These are phyloP conservation scores for Orthonevra nobilis DNA, from an alignment of 2,888 invertebrate genomes.

Conservation along the genomic window DNA sequence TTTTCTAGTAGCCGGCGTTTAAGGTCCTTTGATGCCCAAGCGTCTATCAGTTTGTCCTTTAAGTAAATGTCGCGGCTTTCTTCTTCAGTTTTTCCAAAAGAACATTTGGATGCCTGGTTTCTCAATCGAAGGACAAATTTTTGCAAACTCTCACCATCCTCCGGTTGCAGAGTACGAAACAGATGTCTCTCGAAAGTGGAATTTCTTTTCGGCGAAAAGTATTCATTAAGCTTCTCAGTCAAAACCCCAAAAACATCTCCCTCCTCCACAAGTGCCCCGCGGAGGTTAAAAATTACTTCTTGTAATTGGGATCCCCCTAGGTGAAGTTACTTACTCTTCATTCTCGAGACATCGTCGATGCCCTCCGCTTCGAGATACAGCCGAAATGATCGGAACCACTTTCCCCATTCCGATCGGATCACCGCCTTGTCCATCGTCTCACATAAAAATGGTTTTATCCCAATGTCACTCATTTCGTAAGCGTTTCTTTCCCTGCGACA, in stretches of 20 bases:
- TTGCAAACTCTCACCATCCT: slow-evolving; percentile 3
- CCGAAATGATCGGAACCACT: slow-evolving; percentile 1
- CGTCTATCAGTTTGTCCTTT: slow-evolving; percentile 4
- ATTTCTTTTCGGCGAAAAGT: no score
- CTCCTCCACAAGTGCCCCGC: no score
- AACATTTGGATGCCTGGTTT: slow-evolving; percentile 8
- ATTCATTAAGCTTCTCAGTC: slow-evolving; percentile 8
- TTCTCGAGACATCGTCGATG: not conserved
- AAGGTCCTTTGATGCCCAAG: not conserved
- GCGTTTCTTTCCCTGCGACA: no score
- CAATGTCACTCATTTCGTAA: no score
- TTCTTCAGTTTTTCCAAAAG: no score
- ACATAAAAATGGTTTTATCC: no score
- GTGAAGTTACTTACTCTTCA: not conserved
- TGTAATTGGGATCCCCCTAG: no score
- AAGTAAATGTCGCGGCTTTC: not conserved
- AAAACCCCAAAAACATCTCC: not conserved
- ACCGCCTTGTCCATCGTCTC: no score
- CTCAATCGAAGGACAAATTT: slow-evolving; percentile 14
- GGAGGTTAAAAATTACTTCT: no score
- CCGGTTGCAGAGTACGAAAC: not conserved
- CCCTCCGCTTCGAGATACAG: not conserved
- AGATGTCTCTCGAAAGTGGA: no score
- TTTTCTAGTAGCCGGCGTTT: slow-evolving; percentile 1
- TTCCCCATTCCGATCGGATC: slow-evolving; percentile 10